Base-by-base conservation (phyloP, 2,888 invertebrate genomes). In the Dromius quadrimaculatus region DNA sequence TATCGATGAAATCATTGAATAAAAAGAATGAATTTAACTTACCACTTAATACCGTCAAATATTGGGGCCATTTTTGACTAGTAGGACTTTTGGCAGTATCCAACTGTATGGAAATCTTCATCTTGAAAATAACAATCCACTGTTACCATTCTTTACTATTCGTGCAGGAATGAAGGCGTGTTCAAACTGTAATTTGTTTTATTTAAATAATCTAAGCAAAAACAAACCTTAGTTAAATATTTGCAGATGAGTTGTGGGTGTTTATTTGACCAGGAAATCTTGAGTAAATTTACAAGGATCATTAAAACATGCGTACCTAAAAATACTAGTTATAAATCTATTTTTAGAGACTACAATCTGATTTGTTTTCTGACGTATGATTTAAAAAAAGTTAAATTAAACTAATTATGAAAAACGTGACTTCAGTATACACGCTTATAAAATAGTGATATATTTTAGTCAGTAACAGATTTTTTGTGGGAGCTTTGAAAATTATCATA, bases 21-120 rank as follows among this genome's bases (percentile, higher is more conserved):
- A 1, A n/a, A n/a, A n/a, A n/a, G n/a, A n/a, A n/a, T n/a, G n/a
- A 54, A 32, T 8, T 23, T 17, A 38, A 77, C 36, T 65, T 71
- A 72, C 70, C 72, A 23, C 47, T 50, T 17, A 71, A 41, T 2
- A 72, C 65, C 1, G 64, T 47, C 19, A 72, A 20, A 64, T 63
- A 71, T 36, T 72, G 72, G 2, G 72, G 72, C 72, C 72, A 72
- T 65, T 72, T 68, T 15, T 69, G 38, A 45, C 71, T 72, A 20
- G 45, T 63, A 28, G 34, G 38, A 6, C 28, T 36, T 28, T 66
- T 66, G 1, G 38, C 15, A 22, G 66, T 2, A 13, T 66, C 54
- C 6, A 54, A 19, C 17, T 54, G 50, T 13, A 54, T 8, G 8
- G 50, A 54, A 54, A 54, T 54, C 28, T 23, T 54, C 50, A 54